Base-by-base conservation (phyloP, 2,888 invertebrate genomes). In the Morpho helenor region DNA sequence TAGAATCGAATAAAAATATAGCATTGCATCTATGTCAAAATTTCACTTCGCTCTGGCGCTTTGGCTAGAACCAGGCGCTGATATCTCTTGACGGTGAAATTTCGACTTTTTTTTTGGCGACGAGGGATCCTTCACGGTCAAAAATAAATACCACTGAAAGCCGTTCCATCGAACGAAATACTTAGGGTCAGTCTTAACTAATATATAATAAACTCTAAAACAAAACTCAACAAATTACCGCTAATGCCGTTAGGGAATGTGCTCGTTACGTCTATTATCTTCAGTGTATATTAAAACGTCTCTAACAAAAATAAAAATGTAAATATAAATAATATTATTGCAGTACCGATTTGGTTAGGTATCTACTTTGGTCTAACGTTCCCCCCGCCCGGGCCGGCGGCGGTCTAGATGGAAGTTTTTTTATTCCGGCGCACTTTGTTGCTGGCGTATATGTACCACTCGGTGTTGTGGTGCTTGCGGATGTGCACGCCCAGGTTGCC, bases 401-500 rank as follows among this genome's bases (percentile, higher is more conserved):
- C 7, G 22, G 42, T 57, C 66, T 70, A 72, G 50, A 70, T 68
- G 68, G 84, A 70, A 56, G 86, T 82, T 74, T 91, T 91, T 70
- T 88, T 90, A 78, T 84, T 84, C 63, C 90, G 86, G 63, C 91
- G 72, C 68, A 88, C 83, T 70, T 86, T 87, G 82, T 74, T 87
- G 78, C 75, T 84, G 71, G 91, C 91, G 82, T 89, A 91, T n/a
- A 85, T 66, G 77, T 76, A 84, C 91, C 91, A 91, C 86, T 91
- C 87, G 69, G 78, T 71, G 77, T 87, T 84, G 91, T 96, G 96
- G 90, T 95, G 95, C 77, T 96, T 95, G 67, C 95, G 92, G 68
- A 95, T 94, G 80, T 96, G 96, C 22, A 96, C 96, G 68, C 95
- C 95, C 39, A 96, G 91, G 86, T 96, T 96, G 69, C 96, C 96